Evolutionary conservation across 2,113 vertebrate genomes (phyloP).

Genomic region (Trichechus manatus): DNA sequence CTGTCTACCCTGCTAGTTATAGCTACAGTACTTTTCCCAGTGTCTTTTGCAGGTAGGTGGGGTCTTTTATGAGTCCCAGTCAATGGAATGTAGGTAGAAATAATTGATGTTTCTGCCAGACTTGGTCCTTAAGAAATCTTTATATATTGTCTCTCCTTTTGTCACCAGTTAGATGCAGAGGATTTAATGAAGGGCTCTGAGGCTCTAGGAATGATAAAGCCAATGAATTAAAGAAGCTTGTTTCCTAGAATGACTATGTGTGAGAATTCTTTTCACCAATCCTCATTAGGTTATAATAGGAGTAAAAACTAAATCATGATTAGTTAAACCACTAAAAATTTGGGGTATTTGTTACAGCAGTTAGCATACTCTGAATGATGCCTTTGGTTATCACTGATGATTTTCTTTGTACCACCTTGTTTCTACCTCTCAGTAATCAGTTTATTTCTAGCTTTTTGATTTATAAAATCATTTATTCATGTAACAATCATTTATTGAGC

Average conservation of each 20-base stretch:
- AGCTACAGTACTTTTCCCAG: background rate
- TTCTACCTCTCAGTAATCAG: background rate
- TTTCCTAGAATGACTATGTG: background rate
- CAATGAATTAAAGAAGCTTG: background rate
- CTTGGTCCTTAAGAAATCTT: background rate
- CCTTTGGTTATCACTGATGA: background rate
- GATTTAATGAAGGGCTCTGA: background rate
- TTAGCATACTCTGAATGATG: background rate
- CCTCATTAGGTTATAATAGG: background rate
- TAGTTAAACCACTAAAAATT: background rate
- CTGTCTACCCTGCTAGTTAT: background rate
- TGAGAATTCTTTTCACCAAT: background rate
- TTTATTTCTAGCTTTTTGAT: background rate
- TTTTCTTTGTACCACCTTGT: background rate
- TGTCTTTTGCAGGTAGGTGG: background rate
- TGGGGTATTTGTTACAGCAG: background rate
- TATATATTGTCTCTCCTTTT: background rate
- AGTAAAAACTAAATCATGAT: background rate
- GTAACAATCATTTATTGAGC: background rate
- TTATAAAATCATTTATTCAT: background rate
- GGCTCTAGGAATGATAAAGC: background rate
- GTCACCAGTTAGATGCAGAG: background rate
- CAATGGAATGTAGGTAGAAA: background rate
- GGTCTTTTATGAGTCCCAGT: background rate
- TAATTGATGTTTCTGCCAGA: background rate